Conservation (phyloP, 2,113 vertebrate genomes). For the Reinhardtius hippoglossoides region DNA sequence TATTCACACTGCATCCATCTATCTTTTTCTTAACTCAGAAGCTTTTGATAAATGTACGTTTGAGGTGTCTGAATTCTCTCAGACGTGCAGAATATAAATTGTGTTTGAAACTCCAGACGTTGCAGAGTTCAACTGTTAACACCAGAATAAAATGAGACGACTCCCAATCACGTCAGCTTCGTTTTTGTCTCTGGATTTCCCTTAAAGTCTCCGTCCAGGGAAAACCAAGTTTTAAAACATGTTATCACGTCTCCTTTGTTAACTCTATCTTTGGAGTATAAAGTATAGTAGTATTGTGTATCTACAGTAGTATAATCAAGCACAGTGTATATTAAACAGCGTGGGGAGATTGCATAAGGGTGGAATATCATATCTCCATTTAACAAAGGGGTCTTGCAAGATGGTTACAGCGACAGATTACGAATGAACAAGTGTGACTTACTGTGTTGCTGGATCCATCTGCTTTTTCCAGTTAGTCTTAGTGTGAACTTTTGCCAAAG, state of each 20-base stretch:
- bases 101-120: conserved; percentile 34
- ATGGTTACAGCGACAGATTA: conserved; percentile 34
- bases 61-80: conserved; percentile 31
- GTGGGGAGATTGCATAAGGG: neutral
- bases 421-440: conserved; percentile 51
- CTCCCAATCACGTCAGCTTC: conserved; percentile 33
- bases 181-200: neutral
- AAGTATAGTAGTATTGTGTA: neutral
- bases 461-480: conserved; percentile 56
- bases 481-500: conserved; percentile 71
- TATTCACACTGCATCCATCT: neutral
- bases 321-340: neutral
- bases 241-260: no score
- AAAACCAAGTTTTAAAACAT: neutral
- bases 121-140: conserved; percentile 24
- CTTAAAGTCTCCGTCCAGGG: no score
- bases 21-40: conserved; percentile 15
- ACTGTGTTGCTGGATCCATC: conserved; percentile 52
- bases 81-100: conserved; percentile 1
- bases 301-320: neutral
- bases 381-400: conserved; percentile 26
- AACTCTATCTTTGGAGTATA: neutral
- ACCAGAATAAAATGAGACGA: conserved; percentile 28
- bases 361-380: neutral
- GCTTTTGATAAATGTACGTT: conserved; percentile 33